Percentiles rank a stretch among this genome's conserved stretches.
Evolutionary conservation across 2,113 vertebrate species (phyloP).

Genomic region (Amblyopsis rosae): DNA sequence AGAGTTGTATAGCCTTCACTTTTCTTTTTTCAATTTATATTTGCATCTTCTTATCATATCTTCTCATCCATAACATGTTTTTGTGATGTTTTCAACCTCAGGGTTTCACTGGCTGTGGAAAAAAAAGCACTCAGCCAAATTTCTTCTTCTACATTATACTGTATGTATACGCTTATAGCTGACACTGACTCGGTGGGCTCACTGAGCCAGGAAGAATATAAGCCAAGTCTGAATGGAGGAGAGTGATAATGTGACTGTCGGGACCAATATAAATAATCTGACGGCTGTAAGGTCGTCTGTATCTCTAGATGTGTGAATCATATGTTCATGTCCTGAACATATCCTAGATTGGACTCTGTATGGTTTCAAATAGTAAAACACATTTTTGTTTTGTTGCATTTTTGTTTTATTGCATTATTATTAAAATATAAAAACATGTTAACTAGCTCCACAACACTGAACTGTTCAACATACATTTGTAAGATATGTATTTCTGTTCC

Average conservation of each 20-base stretch:
- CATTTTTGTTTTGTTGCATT: constrained; percentile 25
- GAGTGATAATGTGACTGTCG: constrained; percentile 56
- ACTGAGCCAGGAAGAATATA: constrained; percentile 34
- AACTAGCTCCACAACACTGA: constrained; percentile 10
- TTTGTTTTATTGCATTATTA: constrained; percentile 25
- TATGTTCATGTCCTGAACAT: constrained; percentile 59
- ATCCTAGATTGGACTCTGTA: constrained; percentile 28
- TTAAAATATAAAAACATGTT: constrained; percentile 13
- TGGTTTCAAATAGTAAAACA: constrained; percentile 38
- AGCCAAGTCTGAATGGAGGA: constrained; percentile 29
- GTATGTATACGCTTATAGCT: constrained; percentile 15
- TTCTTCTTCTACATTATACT: constrained; percentile 30
- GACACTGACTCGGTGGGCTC: constrained; percentile 29
- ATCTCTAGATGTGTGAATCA: constrained; percentile 63
- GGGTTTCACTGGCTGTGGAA: not conserved
- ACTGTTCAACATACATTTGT: not conserved
- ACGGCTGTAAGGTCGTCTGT: constrained; percentile 43
- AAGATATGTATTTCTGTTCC: not conserved
- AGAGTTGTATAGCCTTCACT: constrained; percentile 1
- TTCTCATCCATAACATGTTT: not conserved
- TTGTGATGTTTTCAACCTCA: constrained; percentile 17
- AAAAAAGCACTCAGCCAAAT: not conserved
- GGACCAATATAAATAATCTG: constrained; percentile 63
- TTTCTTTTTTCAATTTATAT: constrained; percentile 3
- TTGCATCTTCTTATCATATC: constrained; percentile 21